Evolutionary conservation across 2,113 vertebrate genomes (phyloP).

Genomic region (Oreochromis niloticus): DNA sequence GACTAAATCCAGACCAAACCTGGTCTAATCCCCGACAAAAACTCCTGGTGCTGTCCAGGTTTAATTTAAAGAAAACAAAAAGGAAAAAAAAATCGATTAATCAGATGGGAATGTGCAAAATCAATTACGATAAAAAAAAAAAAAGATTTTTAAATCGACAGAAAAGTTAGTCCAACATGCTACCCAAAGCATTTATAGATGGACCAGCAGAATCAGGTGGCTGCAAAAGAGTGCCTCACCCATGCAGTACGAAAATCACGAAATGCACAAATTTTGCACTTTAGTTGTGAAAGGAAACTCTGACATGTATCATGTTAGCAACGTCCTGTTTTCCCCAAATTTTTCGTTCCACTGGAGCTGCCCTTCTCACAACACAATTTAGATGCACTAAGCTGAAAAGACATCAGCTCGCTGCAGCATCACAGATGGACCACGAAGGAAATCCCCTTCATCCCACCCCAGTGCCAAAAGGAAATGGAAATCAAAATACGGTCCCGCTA

Average conservation of each 20-base stretch:
- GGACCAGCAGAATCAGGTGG: rapidly evolving
- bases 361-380: neutral
- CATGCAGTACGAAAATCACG: neutral
- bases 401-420: neutral
- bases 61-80: neutral
- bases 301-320: neutral
- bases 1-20: neutral
- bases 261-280: neutral
- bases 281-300: neutral
- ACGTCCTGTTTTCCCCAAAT: neutral
- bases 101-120: too few relatives aligned
- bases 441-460: neutral
- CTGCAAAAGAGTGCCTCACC: neutral
- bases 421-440: neutral
- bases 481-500: too few relatives aligned
- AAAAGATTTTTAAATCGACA: neutral
- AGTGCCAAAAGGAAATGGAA: too few relatives aligned
- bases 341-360: rapidly evolving
- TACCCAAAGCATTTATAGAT: neutral
- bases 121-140: too few relatives aligned
- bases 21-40: neutral
- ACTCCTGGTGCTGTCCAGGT: rapidly evolving
- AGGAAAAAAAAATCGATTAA: too few relatives aligned
- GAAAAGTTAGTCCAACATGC: neutral
- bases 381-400: neutral